phyloP scores from a whole-genome alignment of 1,140 invertebrate genomes.

The Aphaenogaster rudis region DNA sequence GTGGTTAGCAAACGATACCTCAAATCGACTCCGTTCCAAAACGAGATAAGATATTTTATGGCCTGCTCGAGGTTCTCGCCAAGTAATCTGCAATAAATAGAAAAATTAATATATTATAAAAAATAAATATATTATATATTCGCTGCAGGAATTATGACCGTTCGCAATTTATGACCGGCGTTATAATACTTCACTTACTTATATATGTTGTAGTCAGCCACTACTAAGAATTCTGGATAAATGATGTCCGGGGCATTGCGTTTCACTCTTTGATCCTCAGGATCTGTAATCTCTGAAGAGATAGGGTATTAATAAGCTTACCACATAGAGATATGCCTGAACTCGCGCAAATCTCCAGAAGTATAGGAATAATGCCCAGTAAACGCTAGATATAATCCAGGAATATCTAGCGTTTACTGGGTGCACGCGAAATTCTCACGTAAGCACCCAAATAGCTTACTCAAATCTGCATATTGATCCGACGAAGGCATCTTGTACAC shows the following conservation, averaged over 20 bases:
- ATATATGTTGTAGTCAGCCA: conserved; percentile 77
- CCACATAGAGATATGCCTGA: background rate
- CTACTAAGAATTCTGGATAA: conserved; percentile 79
- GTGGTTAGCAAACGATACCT: conserved; percentile 68
- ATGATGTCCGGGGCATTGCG: conserved; percentile 66
- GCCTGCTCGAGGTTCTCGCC: conserved; percentile 34
- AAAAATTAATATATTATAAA: conserved; percentile 7
- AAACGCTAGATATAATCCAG: no score
- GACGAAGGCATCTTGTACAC: conserved; percentile 71
- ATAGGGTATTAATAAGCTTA: background rate
- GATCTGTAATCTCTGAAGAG: conserved; percentile 49
- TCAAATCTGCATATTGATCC: conserved; percentile 33
- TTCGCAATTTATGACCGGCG: background rate
- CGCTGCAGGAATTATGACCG: conserved; percentile 17
- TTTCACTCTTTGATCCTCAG: conserved; percentile 16
- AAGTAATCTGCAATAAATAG: conserved; percentile 41
- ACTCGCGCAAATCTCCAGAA: background rate
- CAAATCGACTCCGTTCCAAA: conserved; percentile 75
- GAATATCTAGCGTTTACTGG: no score
- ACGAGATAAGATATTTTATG: conserved; percentile 67
- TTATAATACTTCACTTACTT: conserved; percentile 68
- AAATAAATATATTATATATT: conserved; percentile 6
- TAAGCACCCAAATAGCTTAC: conserved; percentile 36
- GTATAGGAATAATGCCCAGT: background rate
- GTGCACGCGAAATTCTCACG: background rate